These are phyloP conservation scores for Zelostemma sp. DNA, from an alignment of 1,140 invertebrate species.

Conservation along the genomic window DNA sequence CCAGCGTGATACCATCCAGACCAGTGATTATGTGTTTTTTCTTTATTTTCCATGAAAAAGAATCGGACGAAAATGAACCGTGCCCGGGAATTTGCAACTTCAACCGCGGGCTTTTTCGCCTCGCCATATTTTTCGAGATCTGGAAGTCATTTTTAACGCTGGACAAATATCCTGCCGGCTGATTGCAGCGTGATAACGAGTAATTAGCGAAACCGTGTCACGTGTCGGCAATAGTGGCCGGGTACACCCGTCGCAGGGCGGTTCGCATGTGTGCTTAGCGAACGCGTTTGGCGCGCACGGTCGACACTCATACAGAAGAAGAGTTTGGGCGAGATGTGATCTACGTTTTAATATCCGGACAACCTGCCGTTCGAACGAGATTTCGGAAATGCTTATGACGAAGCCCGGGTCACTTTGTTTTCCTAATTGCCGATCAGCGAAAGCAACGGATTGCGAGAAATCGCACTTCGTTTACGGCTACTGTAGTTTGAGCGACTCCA, in stretches of 20 bases:
- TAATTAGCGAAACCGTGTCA: slow-evolving; percentile 43
- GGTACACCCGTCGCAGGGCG: slow-evolving; percentile 22
- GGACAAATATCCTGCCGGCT: slow-evolving; percentile 45
- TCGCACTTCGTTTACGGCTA: no score
- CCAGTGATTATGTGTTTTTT: slow-evolving; percentile 34
- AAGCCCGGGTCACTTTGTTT: not conserved
- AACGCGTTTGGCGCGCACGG: slow-evolving; percentile 23
- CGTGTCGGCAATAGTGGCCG: slow-evolving; percentile 34
- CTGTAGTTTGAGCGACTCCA: no score
- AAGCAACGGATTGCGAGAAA: no score
- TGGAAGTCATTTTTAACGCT: slow-evolving; percentile 21
- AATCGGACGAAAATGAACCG: slow-evolving; percentile 22
- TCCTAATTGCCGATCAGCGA: no score
- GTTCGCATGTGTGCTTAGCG: slow-evolving; percentile 23
- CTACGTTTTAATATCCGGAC: slow-evolving; percentile 44
- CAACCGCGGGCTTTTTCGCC: no score
- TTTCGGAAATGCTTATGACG: slow-evolving; percentile 27
- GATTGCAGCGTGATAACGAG: slow-evolving; percentile 46
- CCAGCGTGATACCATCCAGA: slow-evolving; percentile 26
- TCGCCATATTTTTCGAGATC: no score
- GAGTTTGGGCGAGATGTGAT: slow-evolving; percentile 38
- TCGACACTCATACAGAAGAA: slow-evolving; percentile 24
- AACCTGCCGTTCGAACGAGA: slow-evolving; percentile 30
- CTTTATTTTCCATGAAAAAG: slow-evolving; percentile 47
- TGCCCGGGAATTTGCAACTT: no score